phyloP scores from a whole-genome alignment of 2,113 vertebrate species.

The Petrocephalus microphthalmus region DNA sequence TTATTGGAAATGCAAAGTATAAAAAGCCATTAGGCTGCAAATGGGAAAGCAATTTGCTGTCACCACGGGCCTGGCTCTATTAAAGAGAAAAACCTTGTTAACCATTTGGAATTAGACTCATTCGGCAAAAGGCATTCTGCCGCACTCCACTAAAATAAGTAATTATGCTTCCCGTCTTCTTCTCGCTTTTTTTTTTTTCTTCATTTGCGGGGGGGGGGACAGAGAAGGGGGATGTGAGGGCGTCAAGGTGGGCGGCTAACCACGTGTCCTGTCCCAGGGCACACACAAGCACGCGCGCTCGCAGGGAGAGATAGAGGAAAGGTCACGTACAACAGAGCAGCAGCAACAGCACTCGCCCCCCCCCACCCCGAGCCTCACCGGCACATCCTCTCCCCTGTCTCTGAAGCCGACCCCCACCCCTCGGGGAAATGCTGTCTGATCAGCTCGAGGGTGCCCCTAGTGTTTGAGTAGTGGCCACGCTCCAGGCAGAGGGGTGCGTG shows the following conservation, averaged over 20 bases:
- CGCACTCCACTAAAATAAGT: constrained; percentile 71
- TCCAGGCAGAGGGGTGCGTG: not conserved
- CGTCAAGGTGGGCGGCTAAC: constrained; percentile 70
- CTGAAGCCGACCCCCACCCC: not conserved
- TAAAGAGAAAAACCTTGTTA: constrained; percentile 74
- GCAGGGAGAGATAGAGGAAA: not conserved
- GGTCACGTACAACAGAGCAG: not conserved
- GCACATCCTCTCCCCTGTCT: not conserved
- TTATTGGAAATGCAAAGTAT: constrained; percentile 73
- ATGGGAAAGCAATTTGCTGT: constrained; percentile 75
- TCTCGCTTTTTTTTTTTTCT: constrained; percentile 49
- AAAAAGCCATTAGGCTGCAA: constrained; percentile 71
- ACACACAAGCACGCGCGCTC: constrained; percentile 33
- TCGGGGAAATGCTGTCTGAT: not conserved
- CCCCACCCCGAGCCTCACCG: not conserved
- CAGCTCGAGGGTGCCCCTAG: not conserved
- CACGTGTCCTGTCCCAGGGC: constrained; percentile 44
- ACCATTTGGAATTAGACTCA: constrained; percentile 75
- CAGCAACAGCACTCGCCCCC: not conserved
- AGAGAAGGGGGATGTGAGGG: constrained; percentile 62
- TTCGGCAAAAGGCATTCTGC: constrained; percentile 70
- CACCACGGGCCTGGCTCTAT: constrained; percentile 66
- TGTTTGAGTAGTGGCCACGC: not conserved
- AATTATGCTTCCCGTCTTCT: constrained; percentile 63
- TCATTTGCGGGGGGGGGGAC: constrained; percentile 52